phyloP scores from a whole-genome alignment of 1,140 invertebrate genomes.

The Whitmania pigra region DNA sequence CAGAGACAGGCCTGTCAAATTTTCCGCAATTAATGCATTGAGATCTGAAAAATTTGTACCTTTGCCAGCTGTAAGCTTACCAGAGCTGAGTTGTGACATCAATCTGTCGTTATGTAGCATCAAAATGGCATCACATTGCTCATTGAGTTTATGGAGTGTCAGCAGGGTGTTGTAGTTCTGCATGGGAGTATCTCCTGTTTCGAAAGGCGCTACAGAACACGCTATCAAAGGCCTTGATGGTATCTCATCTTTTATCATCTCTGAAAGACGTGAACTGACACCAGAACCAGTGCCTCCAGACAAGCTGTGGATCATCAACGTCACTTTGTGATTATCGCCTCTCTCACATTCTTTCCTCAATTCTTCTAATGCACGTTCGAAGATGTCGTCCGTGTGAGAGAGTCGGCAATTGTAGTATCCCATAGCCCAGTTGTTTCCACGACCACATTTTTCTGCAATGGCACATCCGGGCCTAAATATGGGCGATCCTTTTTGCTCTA shows the following conservation, averaged over 20 bases:
- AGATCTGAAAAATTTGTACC: constrained; percentile 32
- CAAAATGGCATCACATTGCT: constrained; percentile 2
- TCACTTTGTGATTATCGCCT: constrained; percentile 34
- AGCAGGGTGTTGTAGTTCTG: constrained; percentile 39
- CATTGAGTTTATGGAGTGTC: background rate
- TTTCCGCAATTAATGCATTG: constrained; percentile 33
- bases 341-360: constrained; percentile 34
- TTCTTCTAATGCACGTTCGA: constrained; percentile 31
- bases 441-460: constrained; percentile 33
- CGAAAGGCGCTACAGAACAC: constrained; percentile 35
- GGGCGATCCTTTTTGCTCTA: too few species aligned
- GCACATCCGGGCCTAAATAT: constrained; percentile 32
- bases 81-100: background rate
- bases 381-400: constrained; percentile 31
- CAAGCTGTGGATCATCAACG: constrained; percentile 36
- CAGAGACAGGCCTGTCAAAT: constrained; percentile 32
- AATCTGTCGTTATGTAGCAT: constrained; percentile 8
- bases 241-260: constrained; percentile 34
- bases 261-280: constrained; percentile 34
- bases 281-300: constrained; percentile 37
- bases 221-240: constrained; percentile 34
- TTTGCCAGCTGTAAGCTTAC: constrained; percentile 2
- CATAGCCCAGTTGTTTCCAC: constrained; percentile 38
- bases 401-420: constrained; percentile 34
- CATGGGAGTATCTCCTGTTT: constrained; percentile 37